Evolutionary conservation across 2,888 invertebrate genomes (phyloP).

Genomic region (Aleiodes alternator): DNA sequence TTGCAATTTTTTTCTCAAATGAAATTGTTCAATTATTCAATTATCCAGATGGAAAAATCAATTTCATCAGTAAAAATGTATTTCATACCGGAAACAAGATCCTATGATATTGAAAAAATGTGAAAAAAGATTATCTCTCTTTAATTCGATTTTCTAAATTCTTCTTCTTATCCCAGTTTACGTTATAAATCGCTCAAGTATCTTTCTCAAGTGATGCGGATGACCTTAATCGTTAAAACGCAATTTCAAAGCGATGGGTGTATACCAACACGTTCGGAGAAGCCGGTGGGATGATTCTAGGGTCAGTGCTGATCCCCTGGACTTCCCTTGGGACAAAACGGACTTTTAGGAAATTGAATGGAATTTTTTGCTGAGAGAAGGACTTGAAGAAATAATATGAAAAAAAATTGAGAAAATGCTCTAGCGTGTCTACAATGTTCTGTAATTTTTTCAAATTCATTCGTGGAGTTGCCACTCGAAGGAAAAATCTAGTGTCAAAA

Average conservation of each 20-base stretch:
- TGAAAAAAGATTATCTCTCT: too few species aligned
- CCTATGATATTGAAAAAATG: too few species aligned
- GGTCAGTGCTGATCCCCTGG: constrained; percentile 6
- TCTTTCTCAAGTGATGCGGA: constrained; percentile 35
- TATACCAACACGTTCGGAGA: neutral
- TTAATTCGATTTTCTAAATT: neutral
- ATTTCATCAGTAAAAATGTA: too few species aligned
- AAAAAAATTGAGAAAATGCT: constrained; percentile 50
- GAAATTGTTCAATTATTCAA: too few species aligned
- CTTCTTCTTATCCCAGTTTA: neutral
- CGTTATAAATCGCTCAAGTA: neutral
- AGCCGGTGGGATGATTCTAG: constrained; percentile 1
- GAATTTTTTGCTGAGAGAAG: too few species aligned
- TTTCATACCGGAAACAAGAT: too few species aligned
- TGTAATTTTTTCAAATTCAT: constrained; percentile 56
- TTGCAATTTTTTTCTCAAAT: neutral
- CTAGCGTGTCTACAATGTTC: too few species aligned
- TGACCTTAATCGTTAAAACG: constrained; percentile 51
- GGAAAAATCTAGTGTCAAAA: too few species aligned
- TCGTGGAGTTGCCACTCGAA: too few species aligned
- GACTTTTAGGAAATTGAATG: constrained; percentile 32
- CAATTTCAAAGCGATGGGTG: constrained; percentile 47
- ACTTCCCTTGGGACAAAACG: constrained; percentile 9
- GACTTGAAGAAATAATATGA: constrained; percentile 23
- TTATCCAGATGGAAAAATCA: too few species aligned